Evolutionary conservation across 2,888 invertebrate genomes (phyloP), one percentile per base, ranked within the genome.

Genomic region (Deroplatys truncata): DNA sequence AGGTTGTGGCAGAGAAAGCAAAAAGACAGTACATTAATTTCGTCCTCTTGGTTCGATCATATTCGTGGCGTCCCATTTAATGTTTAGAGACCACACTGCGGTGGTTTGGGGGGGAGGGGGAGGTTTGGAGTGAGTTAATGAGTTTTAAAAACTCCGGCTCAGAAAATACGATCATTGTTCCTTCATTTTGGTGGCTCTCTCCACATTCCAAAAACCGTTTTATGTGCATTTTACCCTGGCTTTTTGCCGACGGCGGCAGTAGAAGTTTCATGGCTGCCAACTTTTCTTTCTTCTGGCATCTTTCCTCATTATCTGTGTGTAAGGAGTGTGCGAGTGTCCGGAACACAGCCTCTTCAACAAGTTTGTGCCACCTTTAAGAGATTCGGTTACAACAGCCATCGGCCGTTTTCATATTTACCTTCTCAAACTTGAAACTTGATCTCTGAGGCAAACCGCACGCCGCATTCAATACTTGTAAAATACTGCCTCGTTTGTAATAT

Each of bases 241-340:
- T 86, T 86, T 86, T 86, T 86, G 56, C 56, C 86, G 56, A 25
- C 56, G 25, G 25, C 56, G 56, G 56, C 43, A 43, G 43, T 43
- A 2, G 25, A 72, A 72, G 56, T 72, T 72, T 72, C 56, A 72
- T 72, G 56, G 56, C 56, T 86, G 86, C 86, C 86, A 86, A 86
- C 72, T 86, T 72, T 56, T 86, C 86, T 86, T 86, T 86, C 72
- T 72, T 72, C 86, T 86, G 86, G 56, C 86, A 56, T 86, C 86
- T 86, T 86, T 86, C 86, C 86, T 86, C 86, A 86, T 86, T 86
- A 86, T 49, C 72, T 49, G 28, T 72, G 49, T 86, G 72, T 28
- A 56, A 56, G 20, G 29, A 56, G 20, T 20, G 20, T 72, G 56
- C 56, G 56, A 72, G 56, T 72, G 56, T 72, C 56, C 56, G 56